A percentile compares a stretch with the other conserved stretches of the same genome.
Evolutionary conservation across 2,113 vertebrate genomes (phyloP).

Genomic region (Monopterus albus): DNA sequence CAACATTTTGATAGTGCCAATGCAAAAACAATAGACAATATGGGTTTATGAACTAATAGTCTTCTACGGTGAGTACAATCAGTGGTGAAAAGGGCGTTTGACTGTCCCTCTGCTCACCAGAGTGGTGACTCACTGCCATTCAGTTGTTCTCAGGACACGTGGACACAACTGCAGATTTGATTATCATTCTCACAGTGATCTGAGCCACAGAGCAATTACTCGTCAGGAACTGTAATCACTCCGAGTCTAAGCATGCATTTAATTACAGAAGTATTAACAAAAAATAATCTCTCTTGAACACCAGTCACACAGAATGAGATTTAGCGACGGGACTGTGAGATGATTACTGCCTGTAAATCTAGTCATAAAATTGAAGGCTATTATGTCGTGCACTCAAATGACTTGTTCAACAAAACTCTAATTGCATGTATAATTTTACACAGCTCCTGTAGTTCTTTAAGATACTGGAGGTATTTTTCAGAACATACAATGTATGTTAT

Average conservation of each 20-base stretch:
- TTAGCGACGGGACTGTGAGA: conserved; percentile 64
- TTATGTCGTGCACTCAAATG: conserved; percentile 72
- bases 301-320: conserved; percentile 76
- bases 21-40: too few species aligned
- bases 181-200: conserved; percentile 66
- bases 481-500: background rate
- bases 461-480: conserved; percentile 55
- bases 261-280: conserved; percentile 79
- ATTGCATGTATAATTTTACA: conserved; percentile 67
- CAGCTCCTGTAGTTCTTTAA: conserved; percentile 75
- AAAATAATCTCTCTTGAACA: conserved; percentile 75
- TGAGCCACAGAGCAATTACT: conserved; percentile 69
- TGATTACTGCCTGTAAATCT: conserved; percentile 78
- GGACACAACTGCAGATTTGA: conserved; percentile 59
- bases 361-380: conserved; percentile 73
- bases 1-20: background rate
- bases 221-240: conserved; percentile 74
- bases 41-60: background rate
- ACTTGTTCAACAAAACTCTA: conserved; percentile 78
- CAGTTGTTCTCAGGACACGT: conserved; percentile 28
- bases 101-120: background rate
- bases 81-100: conserved; percentile 9
- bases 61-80: background rate
- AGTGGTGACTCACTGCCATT: conserved; percentile 43
- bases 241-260: conserved; percentile 77